A percentile compares a stretch with the other conserved stretches of the same genome.
These are phyloP conservation scores for Autographa gamma DNA, from an alignment of 2,888 invertebrate species.

Conservation along the genomic window DNA sequence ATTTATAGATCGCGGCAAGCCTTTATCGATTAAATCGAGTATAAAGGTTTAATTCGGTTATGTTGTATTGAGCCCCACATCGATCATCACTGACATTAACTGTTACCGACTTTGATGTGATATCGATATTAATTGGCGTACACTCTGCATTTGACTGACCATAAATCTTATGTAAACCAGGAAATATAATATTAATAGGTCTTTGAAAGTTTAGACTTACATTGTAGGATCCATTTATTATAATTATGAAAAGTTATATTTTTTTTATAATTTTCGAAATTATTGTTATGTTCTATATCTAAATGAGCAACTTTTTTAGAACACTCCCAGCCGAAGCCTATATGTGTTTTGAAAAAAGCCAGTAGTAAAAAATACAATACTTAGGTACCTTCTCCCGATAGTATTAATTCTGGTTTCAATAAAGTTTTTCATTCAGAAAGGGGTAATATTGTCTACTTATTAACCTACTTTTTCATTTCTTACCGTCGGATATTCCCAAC, in stretches of 20 bases:
- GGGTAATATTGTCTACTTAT: not conserved
- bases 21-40: conserved; percentile 60
- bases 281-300: too few relatives aligned
- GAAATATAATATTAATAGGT: conserved; percentile 5
- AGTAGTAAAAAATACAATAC: too few relatives aligned
- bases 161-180: conserved; percentile 64
- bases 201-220: not conserved
- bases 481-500: not conserved
- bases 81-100: conserved; percentile 74
- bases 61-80: conserved; percentile 69
- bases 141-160: conserved; percentile 66
- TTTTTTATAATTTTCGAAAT: too few relatives aligned
- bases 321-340: too few relatives aligned
- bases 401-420: not conserved
- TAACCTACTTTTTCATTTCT: not conserved
- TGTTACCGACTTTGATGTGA: conserved; percentile 74
- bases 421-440: not conserved
- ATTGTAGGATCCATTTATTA: too few relatives aligned
- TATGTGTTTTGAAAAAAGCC: too few relatives aligned
- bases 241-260: too few relatives aligned
- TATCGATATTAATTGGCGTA: conserved; percentile 76
- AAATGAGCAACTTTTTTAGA: too few relatives aligned
- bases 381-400: not conserved
- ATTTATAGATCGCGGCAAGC: conserved; percentile 17
- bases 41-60: conserved; percentile 62